A percentile compares a stretch with the other conserved stretches of the same genome.
phyloP scores from a whole-genome alignment of 2,797 vertebrate genomes.

The Girardinus metallicus region DNA sequence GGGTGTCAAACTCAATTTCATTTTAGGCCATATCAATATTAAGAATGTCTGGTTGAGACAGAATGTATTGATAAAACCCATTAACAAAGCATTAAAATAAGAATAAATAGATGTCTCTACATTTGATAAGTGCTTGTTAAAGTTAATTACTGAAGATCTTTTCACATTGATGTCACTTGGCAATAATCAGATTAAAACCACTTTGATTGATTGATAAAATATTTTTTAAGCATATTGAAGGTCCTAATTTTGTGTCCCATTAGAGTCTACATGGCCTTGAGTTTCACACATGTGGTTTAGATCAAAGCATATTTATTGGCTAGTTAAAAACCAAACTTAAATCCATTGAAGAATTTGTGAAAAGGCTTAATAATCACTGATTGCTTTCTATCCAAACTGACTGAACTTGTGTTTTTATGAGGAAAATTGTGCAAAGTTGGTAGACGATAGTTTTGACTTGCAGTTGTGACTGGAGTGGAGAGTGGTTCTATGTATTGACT shows the following conservation, averaged over 20 bases:
- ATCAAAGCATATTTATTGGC: neutral
- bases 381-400: neutral
- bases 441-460: neutral
- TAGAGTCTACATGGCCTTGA: too few relatives aligned
- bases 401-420: neutral
- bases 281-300: neutral
- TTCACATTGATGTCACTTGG: neutral
- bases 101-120: neutral
- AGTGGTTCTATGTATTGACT: neutral
- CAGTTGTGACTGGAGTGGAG: neutral
- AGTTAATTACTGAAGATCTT: neutral
- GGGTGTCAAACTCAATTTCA: too few relatives aligned
- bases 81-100: neutral
- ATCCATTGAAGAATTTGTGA: neutral
- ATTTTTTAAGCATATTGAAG: too few relatives aligned
- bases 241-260: too few relatives aligned
- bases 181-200: too few relatives aligned
- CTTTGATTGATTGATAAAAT: too few relatives aligned
- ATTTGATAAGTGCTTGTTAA: neutral
- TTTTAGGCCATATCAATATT: too few relatives aligned
- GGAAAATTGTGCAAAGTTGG: neutral
- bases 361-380: neutral
- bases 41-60: neutral
- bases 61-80: neutral
- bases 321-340: neutral